Evolutionary conservation across 2,797 vertebrate species (phyloP).

Genomic region (Protosalanx chinensis): DNA sequence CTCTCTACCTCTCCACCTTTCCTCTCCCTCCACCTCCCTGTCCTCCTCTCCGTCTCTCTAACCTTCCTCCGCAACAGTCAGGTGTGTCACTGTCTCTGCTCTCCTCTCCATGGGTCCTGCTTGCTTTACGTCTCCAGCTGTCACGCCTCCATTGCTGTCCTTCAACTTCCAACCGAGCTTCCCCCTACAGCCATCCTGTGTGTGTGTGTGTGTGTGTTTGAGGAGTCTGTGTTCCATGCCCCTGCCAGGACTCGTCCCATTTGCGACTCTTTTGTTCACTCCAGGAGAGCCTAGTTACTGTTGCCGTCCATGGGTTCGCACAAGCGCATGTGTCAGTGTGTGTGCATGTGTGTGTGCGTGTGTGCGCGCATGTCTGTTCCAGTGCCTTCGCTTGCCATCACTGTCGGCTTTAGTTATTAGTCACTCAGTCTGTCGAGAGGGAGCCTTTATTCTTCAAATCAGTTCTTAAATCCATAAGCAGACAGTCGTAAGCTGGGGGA

Average conservation of each 20-base stretch:
- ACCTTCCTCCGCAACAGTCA: background rate
- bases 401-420: constrained; percentile 80
- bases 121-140: background rate
- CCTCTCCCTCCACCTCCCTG: constrained; percentile 12
- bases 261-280: constrained; percentile 72
- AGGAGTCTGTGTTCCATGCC: constrained; percentile 73
- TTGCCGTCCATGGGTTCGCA: constrained; percentile 3
- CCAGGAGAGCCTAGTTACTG: constrained; percentile 59
- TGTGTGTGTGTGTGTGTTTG: constrained; percentile 35
- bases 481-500: constrained; percentile 77
- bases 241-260: constrained; percentile 75
- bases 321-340: constrained; percentile 7
- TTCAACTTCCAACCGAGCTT: background rate
- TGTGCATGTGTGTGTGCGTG: constrained; percentile 46
- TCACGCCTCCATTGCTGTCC: background rate
- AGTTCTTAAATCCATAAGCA: constrained; percentile 79
- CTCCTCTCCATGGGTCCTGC: constrained; percentile 9
- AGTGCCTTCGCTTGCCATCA: constrained; percentile 62
- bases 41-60: constrained; percentile 19
- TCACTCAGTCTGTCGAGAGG: constrained; percentile 71
- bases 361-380: constrained; percentile 15
- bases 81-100: background rate
- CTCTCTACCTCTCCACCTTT: constrained; percentile 45
- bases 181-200: background rate
- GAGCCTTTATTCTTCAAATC: constrained; percentile 59